Conservation (phyloP, 1,140 invertebrate species). For the Mya arenaria region DNA sequence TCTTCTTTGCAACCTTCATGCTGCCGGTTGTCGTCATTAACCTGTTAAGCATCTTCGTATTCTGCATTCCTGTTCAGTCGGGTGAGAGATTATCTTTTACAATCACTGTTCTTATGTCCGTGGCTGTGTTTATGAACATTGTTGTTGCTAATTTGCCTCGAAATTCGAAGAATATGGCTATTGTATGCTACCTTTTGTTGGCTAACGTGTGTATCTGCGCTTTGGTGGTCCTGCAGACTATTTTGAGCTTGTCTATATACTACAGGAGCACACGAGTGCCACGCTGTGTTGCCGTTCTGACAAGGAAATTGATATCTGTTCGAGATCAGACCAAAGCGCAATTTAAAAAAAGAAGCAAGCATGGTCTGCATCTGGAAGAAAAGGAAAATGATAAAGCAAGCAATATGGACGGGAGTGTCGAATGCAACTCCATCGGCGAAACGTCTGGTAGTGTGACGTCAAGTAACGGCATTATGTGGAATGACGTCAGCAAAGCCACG, state of each 20-base stretch:
- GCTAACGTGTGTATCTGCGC: background rate
- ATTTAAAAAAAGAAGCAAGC: too few relatives aligned
- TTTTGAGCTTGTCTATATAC: background rate
- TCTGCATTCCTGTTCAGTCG: slow-evolving; percentile 19
- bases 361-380: too few relatives aligned
- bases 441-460: too few relatives aligned
- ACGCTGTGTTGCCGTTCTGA: too few relatives aligned
- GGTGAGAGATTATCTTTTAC: slow-evolving; percentile 36
- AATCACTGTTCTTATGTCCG: slow-evolving; percentile 22
- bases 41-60: slow-evolving; percentile 11
- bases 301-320: too few relatives aligned
- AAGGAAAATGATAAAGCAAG: too few relatives aligned
- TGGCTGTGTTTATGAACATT: slow-evolving; percentile 36
- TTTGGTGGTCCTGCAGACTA: background rate
- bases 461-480: too few relatives aligned
- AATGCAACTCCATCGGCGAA: too few relatives aligned
- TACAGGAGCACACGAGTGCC: background rate
- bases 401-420: too few relatives aligned
- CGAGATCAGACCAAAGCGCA: too few relatives aligned
- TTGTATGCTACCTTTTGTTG: slow-evolving; percentile 8
- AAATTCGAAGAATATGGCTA: background rate
- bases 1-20: slow-evolving; percentile 1
- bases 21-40: background rate
- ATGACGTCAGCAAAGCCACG: too few relatives aligned
- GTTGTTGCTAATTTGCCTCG: background rate